Evolutionary conservation across 2,888 invertebrate species (phyloP), one percentile per base, ranked within the genome.

Genomic region (Leucoma salicis): DNA sequence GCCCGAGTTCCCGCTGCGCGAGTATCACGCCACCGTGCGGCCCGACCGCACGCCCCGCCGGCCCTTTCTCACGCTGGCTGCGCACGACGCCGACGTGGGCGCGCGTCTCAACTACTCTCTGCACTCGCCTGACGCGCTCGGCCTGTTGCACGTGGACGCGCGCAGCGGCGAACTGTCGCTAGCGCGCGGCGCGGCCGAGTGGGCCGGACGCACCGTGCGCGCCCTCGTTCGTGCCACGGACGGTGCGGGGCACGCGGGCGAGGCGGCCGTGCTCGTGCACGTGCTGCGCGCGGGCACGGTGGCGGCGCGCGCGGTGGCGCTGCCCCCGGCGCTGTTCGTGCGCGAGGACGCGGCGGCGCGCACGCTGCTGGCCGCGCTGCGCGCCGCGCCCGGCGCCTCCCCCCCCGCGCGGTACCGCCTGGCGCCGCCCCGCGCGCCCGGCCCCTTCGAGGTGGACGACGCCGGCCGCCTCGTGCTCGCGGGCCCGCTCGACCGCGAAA

Each of bases 161-260:
- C 90, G 90, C 45, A 94, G 94, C 13, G 97, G 97, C 7, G 93
- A 93, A 54, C 83, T 97, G 14, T 93, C 91, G 39, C 80, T 96
- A 42, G 86, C 91, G 6, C 91, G 92, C 57, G 91, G 92, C 65
- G 92, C 93, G 12, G 74, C 91, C 11, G 77, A 90, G 14, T 92
- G 76, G 59, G 95, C 93, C 74, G 94, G 94, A 45, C 93, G 95
- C 78, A 91, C 94, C 39, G 94, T 96, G 77, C 96, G 96, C 84
- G 95, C 98, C 77, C 97, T 97, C 85, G 94, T 98, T 37, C 92
- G 96, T 46, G 98, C 97, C 11, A 93, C 93, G 37, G 98, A 98
- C 87, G 92, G 92, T 65, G 97, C 97, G 42, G 92, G 95, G 31
- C 93, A 94, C 53, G 94, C 96, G 76, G 92, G 93, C 27, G 95